phyloP scores from a whole-genome alignment of 2,797 vertebrate species.

The Chaenodraco wilsoni region DNA sequence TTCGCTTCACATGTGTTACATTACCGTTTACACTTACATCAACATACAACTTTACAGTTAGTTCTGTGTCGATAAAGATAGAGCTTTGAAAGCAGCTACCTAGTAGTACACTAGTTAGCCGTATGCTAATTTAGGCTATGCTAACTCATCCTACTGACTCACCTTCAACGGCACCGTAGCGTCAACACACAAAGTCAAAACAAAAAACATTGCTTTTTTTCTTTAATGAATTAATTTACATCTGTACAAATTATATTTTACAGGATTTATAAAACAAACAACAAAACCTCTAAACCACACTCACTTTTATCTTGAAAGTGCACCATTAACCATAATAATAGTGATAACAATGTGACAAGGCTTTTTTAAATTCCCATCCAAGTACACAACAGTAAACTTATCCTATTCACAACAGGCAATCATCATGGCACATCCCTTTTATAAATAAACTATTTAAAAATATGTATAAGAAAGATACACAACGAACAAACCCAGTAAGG shows the following conservation, averaged over 20 bases:
- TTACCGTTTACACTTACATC: too few relatives aligned
- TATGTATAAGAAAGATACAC: conserved; percentile 45
- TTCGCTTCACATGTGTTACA: too few relatives aligned
- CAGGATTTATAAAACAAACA: conserved; percentile 72
- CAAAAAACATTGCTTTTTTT: not conserved
- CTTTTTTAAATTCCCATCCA: conserved; percentile 3
- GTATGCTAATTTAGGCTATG: not conserved
- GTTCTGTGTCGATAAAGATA: too few relatives aligned
- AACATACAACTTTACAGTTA: too few relatives aligned
- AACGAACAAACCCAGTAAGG: conserved; percentile 42
- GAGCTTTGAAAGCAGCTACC: not conserved
- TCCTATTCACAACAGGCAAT: conserved; percentile 21
- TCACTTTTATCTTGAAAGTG: not conserved
- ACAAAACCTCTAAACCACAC: conserved; percentile 15
- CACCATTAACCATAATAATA: not conserved
- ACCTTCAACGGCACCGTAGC: too few relatives aligned
- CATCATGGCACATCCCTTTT: conserved; percentile 61
- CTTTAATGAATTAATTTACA: conserved; percentile 82
- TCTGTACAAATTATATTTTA: conserved; percentile 83
- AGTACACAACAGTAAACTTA: conserved; percentile 17
- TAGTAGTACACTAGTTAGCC: not conserved
- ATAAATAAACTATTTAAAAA: conserved; percentile 62
- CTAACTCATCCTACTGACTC: not conserved
- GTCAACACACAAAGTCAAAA: too few relatives aligned
- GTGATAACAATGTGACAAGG: not conserved